Conservation (phyloP, 2,797 vertebrate species). For the Chelonia mydas region DNA sequence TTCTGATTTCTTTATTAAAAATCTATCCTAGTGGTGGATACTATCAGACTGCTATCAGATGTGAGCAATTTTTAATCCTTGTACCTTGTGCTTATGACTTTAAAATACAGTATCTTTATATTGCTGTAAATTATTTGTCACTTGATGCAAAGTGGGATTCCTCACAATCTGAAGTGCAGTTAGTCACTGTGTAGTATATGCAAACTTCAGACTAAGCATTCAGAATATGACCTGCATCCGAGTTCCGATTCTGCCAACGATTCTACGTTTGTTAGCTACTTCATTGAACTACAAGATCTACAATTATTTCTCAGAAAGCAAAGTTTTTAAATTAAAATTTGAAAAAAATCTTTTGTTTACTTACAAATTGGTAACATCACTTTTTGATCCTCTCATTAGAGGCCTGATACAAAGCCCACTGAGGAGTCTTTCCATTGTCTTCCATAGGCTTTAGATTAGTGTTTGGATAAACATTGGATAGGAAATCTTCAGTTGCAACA, state of each 20-base stretch:
- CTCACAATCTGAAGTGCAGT: no score
- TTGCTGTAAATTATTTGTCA: not conserved
- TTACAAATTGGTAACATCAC: not conserved
- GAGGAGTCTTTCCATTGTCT: not conserved
- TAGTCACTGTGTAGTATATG: not conserved
- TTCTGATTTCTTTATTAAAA: no score
- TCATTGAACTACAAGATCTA: not conserved
- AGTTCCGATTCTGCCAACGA: not conserved
- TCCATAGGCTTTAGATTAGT: not conserved
- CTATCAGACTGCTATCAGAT: no score
- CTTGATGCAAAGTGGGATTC: fast-evolving
- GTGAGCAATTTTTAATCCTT: no score
- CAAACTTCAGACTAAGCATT: not conserved
- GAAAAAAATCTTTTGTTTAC: not conserved
- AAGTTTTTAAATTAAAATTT: fast-evolving
- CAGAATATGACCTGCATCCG: not conserved
- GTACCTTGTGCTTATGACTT: no score
- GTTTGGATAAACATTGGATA: not conserved
- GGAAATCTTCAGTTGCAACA: not conserved
- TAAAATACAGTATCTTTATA: no score
- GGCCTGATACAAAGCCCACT: not conserved
- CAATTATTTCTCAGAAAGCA: not conserved
- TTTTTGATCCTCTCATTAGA: not conserved
- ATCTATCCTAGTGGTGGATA: no score
- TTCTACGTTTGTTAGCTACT: not conserved